Percentiles rank a stretch among this genome's conserved stretches.
Conservation (phyloP, 2,888 invertebrate genomes). For the Megalurothrips usitatus region DNA sequence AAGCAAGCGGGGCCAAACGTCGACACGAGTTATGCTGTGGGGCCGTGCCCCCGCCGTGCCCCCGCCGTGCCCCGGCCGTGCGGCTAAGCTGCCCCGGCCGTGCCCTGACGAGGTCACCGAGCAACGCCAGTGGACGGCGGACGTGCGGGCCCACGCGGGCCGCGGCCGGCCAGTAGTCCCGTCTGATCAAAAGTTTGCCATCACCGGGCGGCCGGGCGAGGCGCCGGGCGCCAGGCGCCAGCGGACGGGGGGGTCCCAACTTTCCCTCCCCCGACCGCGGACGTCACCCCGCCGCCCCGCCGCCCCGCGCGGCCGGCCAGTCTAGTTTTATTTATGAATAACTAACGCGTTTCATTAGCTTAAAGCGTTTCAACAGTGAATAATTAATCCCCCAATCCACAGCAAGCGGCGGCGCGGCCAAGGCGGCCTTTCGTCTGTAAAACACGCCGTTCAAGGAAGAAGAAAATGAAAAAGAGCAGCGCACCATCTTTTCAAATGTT, state of each 20-base stretch:
- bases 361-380: background rate
- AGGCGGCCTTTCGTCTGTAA: no score
- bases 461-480: no score
- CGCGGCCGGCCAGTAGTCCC: background rate
- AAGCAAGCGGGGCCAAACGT: no score
- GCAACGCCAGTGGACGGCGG: background rate
- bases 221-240: background rate
- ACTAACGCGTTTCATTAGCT: background rate
- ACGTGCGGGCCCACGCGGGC: background rate
- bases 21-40: background rate
- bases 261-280: no score
- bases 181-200: background rate
- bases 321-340: constrained; percentile 11
- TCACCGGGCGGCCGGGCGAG: background rate
- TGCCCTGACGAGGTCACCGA: background rate
- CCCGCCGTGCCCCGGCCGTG: background rate
- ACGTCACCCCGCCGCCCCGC: background rate
- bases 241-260: no score
- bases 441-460: no score
- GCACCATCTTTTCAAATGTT: no score
- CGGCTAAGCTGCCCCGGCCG: background rate
- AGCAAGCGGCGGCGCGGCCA: no score
- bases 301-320: background rate
- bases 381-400: background rate
- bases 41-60: background rate